phyloP scores from a whole-genome alignment of 2,113 vertebrate genomes.

The Artemisiospiza belli region DNA sequence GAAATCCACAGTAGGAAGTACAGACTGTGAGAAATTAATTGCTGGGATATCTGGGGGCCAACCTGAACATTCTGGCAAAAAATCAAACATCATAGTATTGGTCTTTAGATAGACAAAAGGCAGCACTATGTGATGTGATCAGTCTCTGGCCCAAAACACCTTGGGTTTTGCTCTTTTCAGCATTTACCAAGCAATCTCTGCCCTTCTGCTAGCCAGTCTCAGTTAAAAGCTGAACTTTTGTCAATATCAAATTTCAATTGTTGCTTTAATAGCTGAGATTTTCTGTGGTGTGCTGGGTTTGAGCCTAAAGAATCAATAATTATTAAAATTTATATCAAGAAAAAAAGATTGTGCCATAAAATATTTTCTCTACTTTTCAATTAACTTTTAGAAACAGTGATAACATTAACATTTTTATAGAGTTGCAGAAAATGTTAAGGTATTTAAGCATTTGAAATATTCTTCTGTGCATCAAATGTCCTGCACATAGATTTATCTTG shows the following conservation, averaged over 20 bases:
- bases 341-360: background rate
- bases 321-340: background rate
- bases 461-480: background rate
- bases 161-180: rapidly evolving
- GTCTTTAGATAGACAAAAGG: background rate
- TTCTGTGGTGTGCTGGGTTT: background rate
- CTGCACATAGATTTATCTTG: background rate
- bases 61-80: background rate
- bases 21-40: background rate
- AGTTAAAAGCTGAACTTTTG: background rate
- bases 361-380: background rate
- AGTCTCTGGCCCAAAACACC: background rate
- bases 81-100: background rate
- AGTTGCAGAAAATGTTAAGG: background rate
- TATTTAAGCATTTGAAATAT: background rate
- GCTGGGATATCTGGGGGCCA: background rate
- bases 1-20: background rate
- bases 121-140: background rate
- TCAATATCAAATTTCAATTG: background rate
- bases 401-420: background rate
- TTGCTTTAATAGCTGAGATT: background rate
- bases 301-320: background rate
- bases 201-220: background rate
- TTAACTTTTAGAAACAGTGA: background rate
- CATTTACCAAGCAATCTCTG: background rate